Percentiles rank a stretch among this genome's conserved stretches.
phyloP scores from a whole-genome alignment of 2,888 invertebrate genomes.

The Ariolimax columbianus region DNA sequence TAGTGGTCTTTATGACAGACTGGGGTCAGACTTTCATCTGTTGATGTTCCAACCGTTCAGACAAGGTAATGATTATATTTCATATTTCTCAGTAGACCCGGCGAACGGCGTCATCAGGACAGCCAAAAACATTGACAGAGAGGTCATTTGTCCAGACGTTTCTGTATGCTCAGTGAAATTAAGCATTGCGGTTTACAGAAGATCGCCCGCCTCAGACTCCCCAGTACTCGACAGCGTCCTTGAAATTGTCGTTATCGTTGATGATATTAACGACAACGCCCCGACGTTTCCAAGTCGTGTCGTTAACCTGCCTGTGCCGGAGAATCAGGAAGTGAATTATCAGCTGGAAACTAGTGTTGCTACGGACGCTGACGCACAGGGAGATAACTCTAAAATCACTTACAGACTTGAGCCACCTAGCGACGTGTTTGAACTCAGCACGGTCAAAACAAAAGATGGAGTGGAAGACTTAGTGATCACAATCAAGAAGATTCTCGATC shows the following conservation, averaged over 20 bases:
- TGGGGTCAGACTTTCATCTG: slow-evolving; percentile 61
- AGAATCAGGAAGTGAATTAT: slow-evolving; percentile 61
- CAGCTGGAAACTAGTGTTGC: slow-evolving; percentile 66
- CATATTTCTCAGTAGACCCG: slow-evolving; percentile 61
- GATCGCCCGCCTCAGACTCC: slow-evolving; percentile 44
- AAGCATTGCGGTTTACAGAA: slow-evolving; percentile 60
- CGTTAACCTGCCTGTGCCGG: slow-evolving; percentile 63
- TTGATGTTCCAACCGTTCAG: slow-evolving; percentile 67
- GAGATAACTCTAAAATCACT: slow-evolving; percentile 65
- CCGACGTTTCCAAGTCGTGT: slow-evolving; percentile 63
- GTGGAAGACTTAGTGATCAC: slow-evolving; percentile 66
- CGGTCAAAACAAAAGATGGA: slow-evolving; percentile 61
- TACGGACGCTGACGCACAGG: slow-evolving; percentile 64
- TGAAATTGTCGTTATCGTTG: slow-evolving; percentile 57
- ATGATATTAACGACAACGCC: slow-evolving; percentile 69
- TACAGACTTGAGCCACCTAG: slow-evolving; percentile 65
- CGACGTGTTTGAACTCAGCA: slow-evolving; percentile 66
- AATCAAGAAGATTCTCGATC: slow-evolving; percentile 67
- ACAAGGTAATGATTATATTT: slow-evolving; percentile 63
- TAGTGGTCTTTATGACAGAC: slow-evolving; percentile 62
- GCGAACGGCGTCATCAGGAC: slow-evolving; percentile 65
- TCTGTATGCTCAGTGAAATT: slow-evolving; percentile 60
- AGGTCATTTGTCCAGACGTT: slow-evolving; percentile 58
- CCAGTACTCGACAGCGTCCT: slow-evolving; percentile 57
- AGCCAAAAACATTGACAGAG: slow-evolving; percentile 64